Evolutionary conservation across 2,888 invertebrate genomes (phyloP).

Genomic region (Thymelicus lineola): DNA sequence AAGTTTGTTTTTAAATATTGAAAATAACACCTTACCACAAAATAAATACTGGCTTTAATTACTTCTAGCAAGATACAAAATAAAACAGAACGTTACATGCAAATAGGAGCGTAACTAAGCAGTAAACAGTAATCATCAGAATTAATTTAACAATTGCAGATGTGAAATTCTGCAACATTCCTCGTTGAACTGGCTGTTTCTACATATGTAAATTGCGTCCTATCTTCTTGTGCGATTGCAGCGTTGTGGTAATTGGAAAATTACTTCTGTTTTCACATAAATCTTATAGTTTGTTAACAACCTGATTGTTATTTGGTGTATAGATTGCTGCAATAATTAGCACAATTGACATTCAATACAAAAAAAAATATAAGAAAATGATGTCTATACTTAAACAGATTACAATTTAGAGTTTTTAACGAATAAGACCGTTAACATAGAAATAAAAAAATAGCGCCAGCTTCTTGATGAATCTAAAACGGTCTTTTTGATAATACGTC

Average conservation of each 20-base stretch:
- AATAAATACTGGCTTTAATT: not conserved
- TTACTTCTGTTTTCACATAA: slow-evolving; percentile 20
- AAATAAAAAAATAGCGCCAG: too few species aligned
- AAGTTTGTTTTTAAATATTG: too few species aligned
- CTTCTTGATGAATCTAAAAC: too few species aligned
- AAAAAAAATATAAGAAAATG: too few species aligned
- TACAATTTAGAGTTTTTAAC: too few species aligned
- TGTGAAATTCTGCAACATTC: slow-evolving; percentile 16
- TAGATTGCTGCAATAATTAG: too few species aligned
- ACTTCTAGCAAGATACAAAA: not conserved
- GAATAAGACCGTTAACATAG: too few species aligned
- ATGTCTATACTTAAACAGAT: too few species aligned
- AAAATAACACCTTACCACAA: not conserved
- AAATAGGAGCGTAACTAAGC: not conserved
- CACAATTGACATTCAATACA: too few species aligned
- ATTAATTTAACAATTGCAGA: slow-evolving; percentile 23
- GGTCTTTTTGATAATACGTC: too few species aligned
- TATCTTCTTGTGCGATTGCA: slow-evolving; percentile 24
- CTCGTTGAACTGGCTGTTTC: slow-evolving; percentile 22
- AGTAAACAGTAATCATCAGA: slow-evolving; percentile 15
- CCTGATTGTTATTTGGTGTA: not conserved
- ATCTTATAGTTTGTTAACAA: not conserved
- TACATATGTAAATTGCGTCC: slow-evolving; percentile 32
- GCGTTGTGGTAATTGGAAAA: slow-evolving; percentile 23
- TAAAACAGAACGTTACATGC: not conserved